Base-by-base conservation (phyloP, 2,113 vertebrate genomes). In the Rattus rattus region DNA sequence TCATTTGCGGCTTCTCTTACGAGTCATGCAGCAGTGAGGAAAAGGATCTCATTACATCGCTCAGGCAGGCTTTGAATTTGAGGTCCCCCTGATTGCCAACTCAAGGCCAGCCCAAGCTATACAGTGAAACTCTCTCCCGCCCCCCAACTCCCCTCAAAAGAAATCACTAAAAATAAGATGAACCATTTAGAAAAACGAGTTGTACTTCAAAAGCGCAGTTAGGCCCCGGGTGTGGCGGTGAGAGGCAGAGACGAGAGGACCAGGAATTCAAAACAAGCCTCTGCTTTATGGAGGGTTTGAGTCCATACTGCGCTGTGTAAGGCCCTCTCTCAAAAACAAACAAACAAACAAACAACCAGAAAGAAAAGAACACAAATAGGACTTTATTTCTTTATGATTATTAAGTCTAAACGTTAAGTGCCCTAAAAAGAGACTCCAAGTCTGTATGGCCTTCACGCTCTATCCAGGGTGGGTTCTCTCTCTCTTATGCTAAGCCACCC, bases 141-240 rank as follows among this genome's bases (percentile, higher is more conserved):
- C 19, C 19, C 83, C 14, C 22, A 8, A 7, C 0, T 16, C 6
- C 84, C 61, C 61, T 20, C 28, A 56, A 39, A 14, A 33, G 36
- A 84, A 43, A 56, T 36, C 20, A 75, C 22, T 33, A 61, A 83
- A 90, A 43, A 67, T 75, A 94, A 95, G 63, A 76, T 39, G 52
- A 97, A 88, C 61, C 6, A 73, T 49, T 97, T 94, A 19, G 52
- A 91, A 97, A 92, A 70, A 92, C 65, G 28, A 47, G 30, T 49
- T 2, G 54, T 24, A 56, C 49, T 94, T 95, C 36, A 20, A 88
- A 89, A 90, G 70, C 5, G 0, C 73, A 49, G 36, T 88, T 56
- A 72, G 86, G 33, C 56, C 14, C n/a, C 6, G 14, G 69, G 49
- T 72, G 47, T 87, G 30, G 36, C 52, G 14, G 56, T 30, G 49